A percentile compares a stretch with the other conserved stretches of the same genome.
These are phyloP conservation scores for Antedon mediterranea DNA, from an alignment of 53 echinoderm and acorn worm species.

Conservation along the genomic window DNA sequence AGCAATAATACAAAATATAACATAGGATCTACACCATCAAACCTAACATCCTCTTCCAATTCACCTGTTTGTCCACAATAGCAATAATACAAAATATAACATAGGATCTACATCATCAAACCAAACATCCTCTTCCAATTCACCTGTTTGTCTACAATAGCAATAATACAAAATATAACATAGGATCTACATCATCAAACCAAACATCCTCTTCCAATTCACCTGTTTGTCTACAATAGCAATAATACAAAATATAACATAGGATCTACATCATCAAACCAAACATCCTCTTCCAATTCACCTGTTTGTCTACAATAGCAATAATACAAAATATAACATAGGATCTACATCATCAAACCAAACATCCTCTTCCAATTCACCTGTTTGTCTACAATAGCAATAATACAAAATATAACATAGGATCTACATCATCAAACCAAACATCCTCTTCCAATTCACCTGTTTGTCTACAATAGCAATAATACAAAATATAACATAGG, in stretches of 20 bases:
- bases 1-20: no score
- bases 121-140: constrained; percentile 37
- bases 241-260: no score
- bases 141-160: no score
- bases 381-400: no score
- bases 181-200: constrained; percentile 92
- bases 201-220: constrained; percentile 29
- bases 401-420: no score
- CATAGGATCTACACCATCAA: constrained; percentile 82
- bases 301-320: no score
- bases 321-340: no score
- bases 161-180: no score
- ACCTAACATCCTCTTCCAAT: constrained; percentile 44
- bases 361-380: constrained; percentile 14
- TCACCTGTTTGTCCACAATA: no score
- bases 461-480: no score
- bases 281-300: constrained; percentile 22
- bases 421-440: constrained; percentile 95
- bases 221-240: no score
- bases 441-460: constrained; percentile 15
- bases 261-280: constrained; percentile 95
- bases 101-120: constrained; percentile 89
- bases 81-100: no score
- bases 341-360: constrained; percentile 98
- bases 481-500: constrained; percentile 52